A percentile compares a stretch with the other conserved stretches of the same genome.
Conservation (phyloP, 2,888 invertebrate genomes). For the Dugesia japonica region DNA sequence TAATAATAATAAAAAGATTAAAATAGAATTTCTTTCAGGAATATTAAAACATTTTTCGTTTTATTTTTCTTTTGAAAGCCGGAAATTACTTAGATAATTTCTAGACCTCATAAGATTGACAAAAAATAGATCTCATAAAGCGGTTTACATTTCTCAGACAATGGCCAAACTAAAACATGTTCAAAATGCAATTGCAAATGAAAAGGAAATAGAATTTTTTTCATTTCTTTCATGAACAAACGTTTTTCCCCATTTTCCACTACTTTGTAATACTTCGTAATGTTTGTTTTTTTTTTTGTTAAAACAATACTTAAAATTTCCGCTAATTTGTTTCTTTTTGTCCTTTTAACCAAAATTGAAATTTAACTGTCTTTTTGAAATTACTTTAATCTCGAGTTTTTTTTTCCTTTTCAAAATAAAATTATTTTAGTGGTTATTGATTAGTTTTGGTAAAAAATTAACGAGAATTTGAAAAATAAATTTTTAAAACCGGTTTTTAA, state of each 20-base stretch:
- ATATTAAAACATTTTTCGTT: neutral
- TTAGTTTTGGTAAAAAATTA: neutral
- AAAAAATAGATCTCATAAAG: neutral
- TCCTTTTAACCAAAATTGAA: no score
- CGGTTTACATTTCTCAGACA: conserved; percentile 7
- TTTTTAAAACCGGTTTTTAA: neutral
- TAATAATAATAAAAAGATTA: no score
- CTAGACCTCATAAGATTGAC: neutral
- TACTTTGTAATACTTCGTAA: no score
- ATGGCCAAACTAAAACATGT: neutral
- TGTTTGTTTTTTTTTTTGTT: no score
- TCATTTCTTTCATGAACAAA: neutral
- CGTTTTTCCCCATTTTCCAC: no score
- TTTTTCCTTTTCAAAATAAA: neutral
- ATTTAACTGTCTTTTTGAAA: no score
- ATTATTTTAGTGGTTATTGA: neutral
- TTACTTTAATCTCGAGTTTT: neutral
- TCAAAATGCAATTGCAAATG: neutral
- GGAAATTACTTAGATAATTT: conserved; percentile 8
- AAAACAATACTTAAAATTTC: neutral
- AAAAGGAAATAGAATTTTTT: neutral
- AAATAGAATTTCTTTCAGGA: neutral
- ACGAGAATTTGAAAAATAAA: neutral
- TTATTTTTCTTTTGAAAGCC: neutral
- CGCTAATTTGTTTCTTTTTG: neutral